A percentile compares a stretch with the other conserved stretches of the same genome.
These are phyloP conservation scores for Archilochus colubris DNA, from an alignment of 2,113 vertebrate species.

Conservation along the genomic window DNA sequence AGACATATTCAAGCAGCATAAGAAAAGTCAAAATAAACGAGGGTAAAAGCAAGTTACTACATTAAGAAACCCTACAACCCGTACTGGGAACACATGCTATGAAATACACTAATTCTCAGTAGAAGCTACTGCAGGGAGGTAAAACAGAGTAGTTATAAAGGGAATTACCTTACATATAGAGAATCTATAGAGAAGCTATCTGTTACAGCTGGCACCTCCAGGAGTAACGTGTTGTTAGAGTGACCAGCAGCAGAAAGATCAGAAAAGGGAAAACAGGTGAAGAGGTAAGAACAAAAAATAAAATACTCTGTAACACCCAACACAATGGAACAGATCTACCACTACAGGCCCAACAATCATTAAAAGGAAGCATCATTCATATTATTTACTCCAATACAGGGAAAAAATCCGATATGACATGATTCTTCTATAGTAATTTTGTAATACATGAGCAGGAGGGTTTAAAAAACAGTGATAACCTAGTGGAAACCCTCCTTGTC, in stretches of 20 bases:
- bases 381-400: neutral
- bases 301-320: slow-evolving; percentile 1
- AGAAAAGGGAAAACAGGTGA: slow-evolving; percentile 66
- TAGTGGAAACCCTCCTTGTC: neutral
- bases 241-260: slow-evolving; percentile 65
- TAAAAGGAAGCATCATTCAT: neutral
- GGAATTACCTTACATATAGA: slow-evolving; percentile 66
- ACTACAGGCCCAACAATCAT: neutral
- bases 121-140: slow-evolving; percentile 10
- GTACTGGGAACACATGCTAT: neutral
- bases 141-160: slow-evolving; percentile 55
- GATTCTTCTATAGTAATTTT: neutral
- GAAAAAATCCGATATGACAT: too few species aligned
- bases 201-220: slow-evolving; percentile 70
- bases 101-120: neutral
- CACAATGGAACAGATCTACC: neutral
- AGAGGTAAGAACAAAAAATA: slow-evolving; percentile 49
- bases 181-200: slow-evolving; percentile 68
- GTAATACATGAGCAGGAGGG: neutral
- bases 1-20: neutral
- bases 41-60: neutral
- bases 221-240: slow-evolving; percentile 64
- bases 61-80: neutral
- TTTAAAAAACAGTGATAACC: neutral
- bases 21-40: neutral